Conservation (phyloP, 2,797 vertebrate species). For the Crax fasciolata region DNA sequence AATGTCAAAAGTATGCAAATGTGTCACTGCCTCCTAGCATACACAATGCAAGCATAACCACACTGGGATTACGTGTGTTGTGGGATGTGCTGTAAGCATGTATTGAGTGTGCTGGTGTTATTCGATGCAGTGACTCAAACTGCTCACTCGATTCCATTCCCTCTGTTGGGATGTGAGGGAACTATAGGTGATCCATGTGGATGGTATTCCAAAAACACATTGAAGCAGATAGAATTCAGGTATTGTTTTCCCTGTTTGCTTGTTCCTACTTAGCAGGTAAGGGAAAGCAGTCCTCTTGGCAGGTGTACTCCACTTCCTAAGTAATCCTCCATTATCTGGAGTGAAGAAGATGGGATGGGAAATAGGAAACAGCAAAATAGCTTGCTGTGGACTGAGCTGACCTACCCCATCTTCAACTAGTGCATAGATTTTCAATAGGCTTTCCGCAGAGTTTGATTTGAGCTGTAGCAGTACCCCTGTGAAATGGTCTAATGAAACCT, state of each 20-base stretch:
- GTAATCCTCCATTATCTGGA: neutral
- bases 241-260: neutral
- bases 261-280: accelerated
- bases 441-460: neutral
- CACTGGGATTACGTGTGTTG: accelerated
- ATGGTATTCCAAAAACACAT: neutral
- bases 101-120: neutral
- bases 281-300: neutral
- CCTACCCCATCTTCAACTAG: neutral
- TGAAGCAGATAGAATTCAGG: neutral
- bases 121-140: neutral
- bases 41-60: neutral
- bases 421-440: neutral
- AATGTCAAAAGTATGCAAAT: neutral
- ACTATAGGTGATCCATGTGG: accelerated
- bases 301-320: neutral
- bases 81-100: neutral
- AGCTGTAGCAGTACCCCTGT: neutral
- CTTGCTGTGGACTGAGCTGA: neutral
- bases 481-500: neutral
- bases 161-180: neutral
- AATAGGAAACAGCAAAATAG: neutral
- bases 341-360: neutral
- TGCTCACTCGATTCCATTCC: neutral
- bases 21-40: neutral